Evolutionary conservation across 1,140 invertebrate species (phyloP).

Genomic region (Oncopeltus fasciatus): DNA sequence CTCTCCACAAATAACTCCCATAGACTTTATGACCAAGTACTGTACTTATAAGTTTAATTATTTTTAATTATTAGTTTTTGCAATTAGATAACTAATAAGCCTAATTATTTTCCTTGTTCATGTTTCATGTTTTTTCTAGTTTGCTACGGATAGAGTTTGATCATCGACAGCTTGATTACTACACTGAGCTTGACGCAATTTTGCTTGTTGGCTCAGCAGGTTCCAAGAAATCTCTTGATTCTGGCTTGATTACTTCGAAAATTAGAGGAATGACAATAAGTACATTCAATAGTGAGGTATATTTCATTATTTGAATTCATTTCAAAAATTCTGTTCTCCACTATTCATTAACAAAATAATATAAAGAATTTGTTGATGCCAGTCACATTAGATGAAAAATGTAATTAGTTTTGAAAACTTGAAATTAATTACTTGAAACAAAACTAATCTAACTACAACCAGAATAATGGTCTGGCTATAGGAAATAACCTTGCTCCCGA

Average conservation of each 20-base stretch:
- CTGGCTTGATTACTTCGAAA: slow-evolving; percentile 12
- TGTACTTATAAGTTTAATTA: slow-evolving; percentile 6
- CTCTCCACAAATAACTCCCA: slow-evolving; percentile 48
- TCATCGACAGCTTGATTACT: slow-evolving; percentile 63
- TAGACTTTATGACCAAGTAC: slow-evolving; percentile 49
- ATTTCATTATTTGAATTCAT: no score
- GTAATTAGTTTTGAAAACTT: no score
- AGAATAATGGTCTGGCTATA: no score
- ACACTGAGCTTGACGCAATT: slow-evolving; percentile 77
- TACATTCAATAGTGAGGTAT: slow-evolving; percentile 2
- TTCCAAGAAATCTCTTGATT: neutral
- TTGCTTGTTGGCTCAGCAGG: slow-evolving; percentile 43
- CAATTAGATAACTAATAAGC: neutral
- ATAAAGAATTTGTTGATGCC: no score
- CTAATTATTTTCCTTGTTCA: neutral
- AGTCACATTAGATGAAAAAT: no score
- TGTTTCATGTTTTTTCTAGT: slow-evolving; percentile 33
- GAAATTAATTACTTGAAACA: no score
- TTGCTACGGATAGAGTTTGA: slow-evolving; percentile 69
- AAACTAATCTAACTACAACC: no score
- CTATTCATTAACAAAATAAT: no score
- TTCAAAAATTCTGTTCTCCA: no score
- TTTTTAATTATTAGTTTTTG: no score
- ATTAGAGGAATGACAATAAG: slow-evolving; percentile 15
- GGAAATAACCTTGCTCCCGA: no score